phyloP scores from a whole-genome alignment of 2,888 invertebrate species.

The Pseudeuparius sepicola region DNA sequence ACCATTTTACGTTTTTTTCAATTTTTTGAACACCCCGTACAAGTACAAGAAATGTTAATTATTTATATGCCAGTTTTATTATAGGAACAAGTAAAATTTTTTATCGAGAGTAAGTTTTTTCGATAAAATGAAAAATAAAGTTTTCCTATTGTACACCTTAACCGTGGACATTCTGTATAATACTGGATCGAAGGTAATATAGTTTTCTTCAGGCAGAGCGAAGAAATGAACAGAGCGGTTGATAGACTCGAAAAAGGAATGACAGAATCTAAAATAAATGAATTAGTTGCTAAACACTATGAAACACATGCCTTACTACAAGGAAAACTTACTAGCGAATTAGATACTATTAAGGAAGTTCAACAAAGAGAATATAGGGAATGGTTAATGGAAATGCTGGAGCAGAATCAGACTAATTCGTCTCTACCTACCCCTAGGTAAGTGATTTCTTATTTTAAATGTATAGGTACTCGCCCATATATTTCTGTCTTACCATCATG shows the following conservation, averaged over 20 bases:
- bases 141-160: too few species aligned
- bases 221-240: constrained; percentile 82
- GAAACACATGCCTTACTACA: constrained; percentile 75
- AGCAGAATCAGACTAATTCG: constrained; percentile 55
- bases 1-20: too few species aligned
- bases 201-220: constrained; percentile 57
- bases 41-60: too few species aligned
- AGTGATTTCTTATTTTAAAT: constrained; percentile 28
- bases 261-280: constrained; percentile 78
- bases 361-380: constrained; percentile 80
- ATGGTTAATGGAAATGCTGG: constrained; percentile 77
- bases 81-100: too few species aligned
- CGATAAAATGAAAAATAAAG: too few species aligned
- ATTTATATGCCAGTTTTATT: too few species aligned
- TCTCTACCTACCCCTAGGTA: constrained; percentile 46
- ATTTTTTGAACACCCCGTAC: too few species aligned
- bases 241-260: constrained; percentile 65
- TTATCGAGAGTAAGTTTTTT: too few species aligned
- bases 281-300: constrained; percentile 70
- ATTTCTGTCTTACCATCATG: too few species aligned
- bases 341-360: constrained; percentile 73
- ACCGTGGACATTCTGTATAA: too few species aligned
- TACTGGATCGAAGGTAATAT: too few species aligned
- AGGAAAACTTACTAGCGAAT: constrained; percentile 75
- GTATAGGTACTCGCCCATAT: too few species aligned